Evolutionary conservation across 1,140 invertebrate species (phyloP).

Genomic region (Zaprionus tsacasi): DNA sequence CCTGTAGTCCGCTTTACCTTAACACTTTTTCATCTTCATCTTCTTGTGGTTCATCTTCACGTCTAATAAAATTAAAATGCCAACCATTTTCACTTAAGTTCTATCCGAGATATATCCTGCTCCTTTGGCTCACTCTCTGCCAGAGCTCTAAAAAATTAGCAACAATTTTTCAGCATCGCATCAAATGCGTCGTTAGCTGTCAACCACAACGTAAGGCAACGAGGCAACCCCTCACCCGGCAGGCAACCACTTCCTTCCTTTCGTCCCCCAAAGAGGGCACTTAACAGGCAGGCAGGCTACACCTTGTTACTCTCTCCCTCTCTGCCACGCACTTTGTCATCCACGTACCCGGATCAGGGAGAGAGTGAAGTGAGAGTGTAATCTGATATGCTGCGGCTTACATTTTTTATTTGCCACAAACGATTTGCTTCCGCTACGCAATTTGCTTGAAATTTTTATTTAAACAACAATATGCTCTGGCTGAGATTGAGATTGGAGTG

Average conservation of each 20-base stretch:
- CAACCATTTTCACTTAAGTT: conserved; percentile 71
- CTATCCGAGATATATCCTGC: conserved; percentile 53
- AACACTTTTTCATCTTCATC: conserved; percentile 28
- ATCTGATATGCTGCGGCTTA: conserved; percentile 80
- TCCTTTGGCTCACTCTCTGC: conserved; percentile 33
- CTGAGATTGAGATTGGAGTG: conserved; percentile 31
- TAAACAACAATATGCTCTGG: conserved; percentile 72
- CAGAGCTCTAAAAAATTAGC: conserved; percentile 76
- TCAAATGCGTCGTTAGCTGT: conserved; percentile 68
- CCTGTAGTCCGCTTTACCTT: neutral
- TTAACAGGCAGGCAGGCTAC: conserved; percentile 58
- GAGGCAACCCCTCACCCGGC: neutral
- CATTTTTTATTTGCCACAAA: conserved; percentile 75
- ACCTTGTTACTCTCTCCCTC: conserved; percentile 54
- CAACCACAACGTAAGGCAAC: conserved; percentile 64
- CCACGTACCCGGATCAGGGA: conserved; percentile 2
- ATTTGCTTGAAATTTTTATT: conserved; percentile 74
- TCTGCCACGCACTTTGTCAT: conserved; percentile 70
- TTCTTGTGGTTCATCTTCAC: conserved; percentile 24
- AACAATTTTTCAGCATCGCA: conserved; percentile 78
- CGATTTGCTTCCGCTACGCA: conserved; percentile 69
- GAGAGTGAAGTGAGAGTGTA: conserved; percentile 58
- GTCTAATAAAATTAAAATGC: conserved; percentile 76
- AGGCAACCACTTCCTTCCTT: neutral
- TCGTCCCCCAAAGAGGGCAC: conserved; percentile 40